phyloP scores from a whole-genome alignment of 23 tunicate species.

The Aplidium turbinatum region DNA sequence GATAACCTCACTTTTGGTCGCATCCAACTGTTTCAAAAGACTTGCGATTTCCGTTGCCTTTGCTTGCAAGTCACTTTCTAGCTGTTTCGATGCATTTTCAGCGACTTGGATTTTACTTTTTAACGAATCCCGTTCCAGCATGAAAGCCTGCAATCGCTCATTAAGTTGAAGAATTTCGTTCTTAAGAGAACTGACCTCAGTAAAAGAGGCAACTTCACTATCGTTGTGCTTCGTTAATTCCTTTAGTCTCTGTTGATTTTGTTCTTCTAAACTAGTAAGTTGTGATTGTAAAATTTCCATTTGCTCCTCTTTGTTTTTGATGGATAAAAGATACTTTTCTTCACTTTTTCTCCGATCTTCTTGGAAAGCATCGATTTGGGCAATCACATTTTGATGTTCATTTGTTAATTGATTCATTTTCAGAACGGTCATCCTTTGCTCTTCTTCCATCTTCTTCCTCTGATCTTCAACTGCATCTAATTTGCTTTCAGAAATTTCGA shows the following conservation, averaged over 20 bases:
- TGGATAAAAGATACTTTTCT: background rate
- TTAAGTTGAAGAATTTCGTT: background rate
- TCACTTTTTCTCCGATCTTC: constrained; percentile 18
- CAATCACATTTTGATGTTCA: constrained; percentile 3
- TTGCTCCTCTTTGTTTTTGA: constrained; percentile 15
- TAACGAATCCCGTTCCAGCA: background rate
- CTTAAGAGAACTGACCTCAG: background rate
- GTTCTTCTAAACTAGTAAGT: background rate
- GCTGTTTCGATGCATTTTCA: background rate
- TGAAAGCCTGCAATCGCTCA: background rate
- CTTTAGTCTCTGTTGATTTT: constrained; percentile 9
- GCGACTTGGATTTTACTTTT: background rate
- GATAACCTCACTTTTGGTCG: background rate
- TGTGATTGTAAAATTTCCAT: background rate
- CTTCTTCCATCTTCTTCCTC: constrained; percentile 44
- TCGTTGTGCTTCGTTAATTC: constrained; percentile 5
- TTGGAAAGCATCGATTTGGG: constrained; percentile 18
- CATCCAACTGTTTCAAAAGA: background rate
- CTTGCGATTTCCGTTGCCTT: constrained; percentile 1
- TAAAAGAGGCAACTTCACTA: background rate
- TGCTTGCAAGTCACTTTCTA: background rate
- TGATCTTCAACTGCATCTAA: constrained; percentile 27
- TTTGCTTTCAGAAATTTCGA: constrained; percentile 3
- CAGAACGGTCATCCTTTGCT: constrained; percentile 29
- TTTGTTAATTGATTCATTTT: constrained; percentile 28